Base-by-base conservation (phyloP, 2,797 vertebrate genomes). In the Scleropages formosus region DNA sequence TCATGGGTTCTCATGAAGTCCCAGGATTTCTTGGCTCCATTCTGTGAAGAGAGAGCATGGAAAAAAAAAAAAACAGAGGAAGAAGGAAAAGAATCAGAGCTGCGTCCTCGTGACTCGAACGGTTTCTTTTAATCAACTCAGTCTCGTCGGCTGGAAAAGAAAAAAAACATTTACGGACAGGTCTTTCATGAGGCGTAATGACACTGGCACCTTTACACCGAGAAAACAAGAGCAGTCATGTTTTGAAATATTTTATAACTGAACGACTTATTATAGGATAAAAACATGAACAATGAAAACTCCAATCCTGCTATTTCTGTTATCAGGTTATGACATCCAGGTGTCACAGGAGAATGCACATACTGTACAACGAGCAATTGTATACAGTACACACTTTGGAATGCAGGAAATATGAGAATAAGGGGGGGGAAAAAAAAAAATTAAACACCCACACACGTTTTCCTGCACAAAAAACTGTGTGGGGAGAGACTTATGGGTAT, bases 1-100 rank as follows among this genome's bases (percentile, higher is more conserved):
- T 91, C 89, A 78, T 89, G 89, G 2, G 88, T 85, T 78, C 85
- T 85, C 89, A 91, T 88, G 74, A 89, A 90, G 81, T 91, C 89
- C 89, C 89, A 91, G 66, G 62, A 74, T 77, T 89, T 91, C 83
- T 84, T 84, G 16, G 74, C 72, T 62, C 88, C 89, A 79, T 90
- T 89, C 89, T 91, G 59, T 3, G 71, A 66, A 46, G n/a, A 74
- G 1, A 64, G 7, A 24, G 10, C 24, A 11, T 6, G 10, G 20
- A 27, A 70, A 1, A 53, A 70, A 24, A 24, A 69, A 20, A 47
- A 13, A 15, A 22, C 4, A 22, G 39, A 20, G 16, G n/a, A n/a
- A n/a, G n/a, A n/a, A n/a, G n/a, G n/a, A n/a, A n/a, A n/a, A n/a
- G n/a, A n/a, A n/a, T n/a, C n/a, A n/a, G n/a, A n/a, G n/a, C n/a